These are phyloP conservation scores for Palaemon carinicauda DNA, from an alignment of 1,140 invertebrate genomes.

Conservation along the genomic window DNA sequence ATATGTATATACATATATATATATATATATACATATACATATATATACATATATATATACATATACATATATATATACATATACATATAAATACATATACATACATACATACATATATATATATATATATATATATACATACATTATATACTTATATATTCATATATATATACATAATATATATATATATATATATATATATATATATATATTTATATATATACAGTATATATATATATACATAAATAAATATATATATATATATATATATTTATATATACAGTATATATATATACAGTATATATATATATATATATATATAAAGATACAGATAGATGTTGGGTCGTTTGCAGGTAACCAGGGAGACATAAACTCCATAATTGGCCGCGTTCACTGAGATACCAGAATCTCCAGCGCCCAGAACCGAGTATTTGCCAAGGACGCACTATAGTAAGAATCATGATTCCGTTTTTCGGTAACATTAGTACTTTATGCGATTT, in stretches of 20 bases:
- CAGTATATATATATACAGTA: background rate
- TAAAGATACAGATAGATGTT: too few species aligned
- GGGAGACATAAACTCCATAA: too few species aligned
- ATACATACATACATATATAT: background rate
- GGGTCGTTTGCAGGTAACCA: too few species aligned
- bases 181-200: slow-evolving; percentile 2
- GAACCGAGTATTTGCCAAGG: too few species aligned
- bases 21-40: background rate
- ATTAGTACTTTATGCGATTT: too few species aligned
- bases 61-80: background rate
- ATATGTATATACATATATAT: background rate
- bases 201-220: background rate
- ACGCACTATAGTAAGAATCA: too few species aligned
- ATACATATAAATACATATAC: too few species aligned
- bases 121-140: background rate
- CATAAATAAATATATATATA: background rate
- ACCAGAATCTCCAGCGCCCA: too few species aligned
- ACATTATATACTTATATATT: background rate
- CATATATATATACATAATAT: background rate
- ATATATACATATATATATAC: background rate
- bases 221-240: background rate
- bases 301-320: slow-evolving; percentile 2
- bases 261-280: background rate
- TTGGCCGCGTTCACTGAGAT: too few species aligned
- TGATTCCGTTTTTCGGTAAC: too few species aligned